Conservation (phyloP, 2,797 vertebrate genomes). For the Sorex maritimensis region DNA sequence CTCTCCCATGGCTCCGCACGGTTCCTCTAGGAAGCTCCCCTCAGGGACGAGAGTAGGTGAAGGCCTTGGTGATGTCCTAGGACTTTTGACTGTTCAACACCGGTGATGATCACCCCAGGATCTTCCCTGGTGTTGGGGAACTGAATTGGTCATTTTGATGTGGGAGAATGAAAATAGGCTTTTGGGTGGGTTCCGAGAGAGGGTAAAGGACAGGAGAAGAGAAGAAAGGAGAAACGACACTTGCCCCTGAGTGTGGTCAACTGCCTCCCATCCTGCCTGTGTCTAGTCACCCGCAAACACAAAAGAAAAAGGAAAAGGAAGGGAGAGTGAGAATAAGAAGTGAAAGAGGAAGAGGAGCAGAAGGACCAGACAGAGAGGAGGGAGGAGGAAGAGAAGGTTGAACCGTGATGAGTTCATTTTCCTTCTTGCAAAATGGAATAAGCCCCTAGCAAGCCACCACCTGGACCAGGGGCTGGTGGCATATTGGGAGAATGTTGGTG, state of each 20-base stretch:
- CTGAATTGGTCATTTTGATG: background rate
- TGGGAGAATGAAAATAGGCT: background rate
- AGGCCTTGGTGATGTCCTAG: background rate
- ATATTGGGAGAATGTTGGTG: background rate
- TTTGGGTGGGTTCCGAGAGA: background rate
- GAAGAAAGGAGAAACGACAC: slow-evolving; percentile 11
- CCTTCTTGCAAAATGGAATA: slow-evolving; percentile 9
- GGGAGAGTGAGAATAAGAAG: background rate
- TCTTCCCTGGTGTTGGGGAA: background rate
- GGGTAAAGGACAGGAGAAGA: background rate
- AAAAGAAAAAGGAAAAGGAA: background rate
- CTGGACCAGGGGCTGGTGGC: background rate
- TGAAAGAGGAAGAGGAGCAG: background rate
- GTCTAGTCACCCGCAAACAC: background rate
- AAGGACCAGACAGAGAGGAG: background rate
- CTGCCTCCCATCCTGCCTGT: background rate
- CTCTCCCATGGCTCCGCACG: slow-evolving; percentile 8
- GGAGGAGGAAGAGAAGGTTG: background rate
- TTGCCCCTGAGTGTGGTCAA: background rate
- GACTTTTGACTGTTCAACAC: background rate
- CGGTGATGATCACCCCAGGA: slow-evolving; percentile 27
- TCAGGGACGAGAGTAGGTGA: slow-evolving; percentile 25
- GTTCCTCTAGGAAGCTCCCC: slow-evolving; percentile 36
- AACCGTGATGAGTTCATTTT: background rate
- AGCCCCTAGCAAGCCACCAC: background rate